Percentiles rank a stretch among this genome's conserved stretches.
These are phyloP conservation scores for Cyanoliseus patagonus DNA, from an alignment of 2,113 vertebrate species.

Conservation along the genomic window DNA sequence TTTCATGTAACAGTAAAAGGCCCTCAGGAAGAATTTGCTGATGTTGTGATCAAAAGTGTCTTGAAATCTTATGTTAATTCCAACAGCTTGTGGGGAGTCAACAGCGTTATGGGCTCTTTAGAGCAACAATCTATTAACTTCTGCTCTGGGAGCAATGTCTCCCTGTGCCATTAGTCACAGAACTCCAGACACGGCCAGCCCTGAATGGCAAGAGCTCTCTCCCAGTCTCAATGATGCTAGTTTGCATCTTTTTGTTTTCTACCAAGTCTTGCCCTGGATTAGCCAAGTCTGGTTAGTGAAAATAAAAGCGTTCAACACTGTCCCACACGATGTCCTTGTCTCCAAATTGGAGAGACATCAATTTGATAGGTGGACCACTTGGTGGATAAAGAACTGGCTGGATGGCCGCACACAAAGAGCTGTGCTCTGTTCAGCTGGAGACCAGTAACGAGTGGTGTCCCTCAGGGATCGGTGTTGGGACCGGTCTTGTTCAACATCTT, in stretches of 20 bases:
- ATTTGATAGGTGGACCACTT: no score
- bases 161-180: background rate
- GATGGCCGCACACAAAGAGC: no score
- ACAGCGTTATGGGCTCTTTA: background rate
- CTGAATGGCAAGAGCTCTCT: fast-evolving
- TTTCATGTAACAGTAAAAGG: background rate
- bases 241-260: background rate
- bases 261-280: background rate
- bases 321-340: no score
- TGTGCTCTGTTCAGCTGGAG: no score
- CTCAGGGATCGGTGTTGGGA: no score
- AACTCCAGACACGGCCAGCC: background rate
- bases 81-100: background rate
- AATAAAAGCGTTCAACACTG: no score
- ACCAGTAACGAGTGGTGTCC: no score
- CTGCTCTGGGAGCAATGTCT: background rate
- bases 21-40: background rate
- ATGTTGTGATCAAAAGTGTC: background rate
- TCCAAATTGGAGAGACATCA: no score
- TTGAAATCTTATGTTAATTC: background rate
- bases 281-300: background rate
- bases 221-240: background rate
- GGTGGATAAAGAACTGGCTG: no score
- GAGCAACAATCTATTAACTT: background rate
- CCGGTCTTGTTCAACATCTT: no score